These are phyloP conservation scores for Paramacrobiotus metropolitanus DNA, from an alignment of 1,140 invertebrate species.

Conservation along the genomic window DNA sequence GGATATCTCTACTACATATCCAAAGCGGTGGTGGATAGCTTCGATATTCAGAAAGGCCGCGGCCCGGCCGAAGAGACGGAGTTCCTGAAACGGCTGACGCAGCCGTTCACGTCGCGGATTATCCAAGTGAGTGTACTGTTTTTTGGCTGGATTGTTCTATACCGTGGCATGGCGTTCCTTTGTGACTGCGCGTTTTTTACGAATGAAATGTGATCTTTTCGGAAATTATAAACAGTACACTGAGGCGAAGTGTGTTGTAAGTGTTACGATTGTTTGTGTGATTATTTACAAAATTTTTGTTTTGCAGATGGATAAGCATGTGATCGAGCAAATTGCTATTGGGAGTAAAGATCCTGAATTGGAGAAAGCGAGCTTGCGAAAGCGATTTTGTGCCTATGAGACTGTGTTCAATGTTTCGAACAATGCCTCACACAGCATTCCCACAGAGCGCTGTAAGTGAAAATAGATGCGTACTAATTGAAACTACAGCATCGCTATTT, in stretches of 20 bases:
- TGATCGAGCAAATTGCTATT: background rate
- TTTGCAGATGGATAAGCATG: background rate
- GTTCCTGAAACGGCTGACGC: constrained; percentile 26
- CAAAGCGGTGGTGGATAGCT: constrained; percentile 16
- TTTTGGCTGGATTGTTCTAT: too few species aligned
- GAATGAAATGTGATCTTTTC: too few species aligned
- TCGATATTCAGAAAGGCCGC: constrained; percentile 14
- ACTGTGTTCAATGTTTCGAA: background rate
- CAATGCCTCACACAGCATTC: background rate
- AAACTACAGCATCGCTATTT: too few species aligned
- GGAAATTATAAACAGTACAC: too few species aligned
- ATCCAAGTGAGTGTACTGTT: constrained; percentile 25
- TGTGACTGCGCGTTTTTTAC: too few species aligned
- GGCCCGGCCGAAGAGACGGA: constrained; percentile 17
- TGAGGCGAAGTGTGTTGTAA: too few species aligned
- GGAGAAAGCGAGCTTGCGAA: background rate
- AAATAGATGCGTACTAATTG: background rate
- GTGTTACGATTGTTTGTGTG: too few species aligned
- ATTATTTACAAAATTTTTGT: too few species aligned
- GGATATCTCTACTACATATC: constrained; percentile 24
- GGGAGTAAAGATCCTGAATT: background rate
- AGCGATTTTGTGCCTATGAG: background rate
- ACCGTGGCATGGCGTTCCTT: too few species aligned
- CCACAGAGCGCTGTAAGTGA: background rate
- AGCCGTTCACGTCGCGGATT: constrained; percentile 27